Percentiles rank a stretch among this genome's conserved stretches.
Evolutionary conservation across 2,797 vertebrate species (phyloP).

Genomic region (Neosalanx taihuensis): DNA sequence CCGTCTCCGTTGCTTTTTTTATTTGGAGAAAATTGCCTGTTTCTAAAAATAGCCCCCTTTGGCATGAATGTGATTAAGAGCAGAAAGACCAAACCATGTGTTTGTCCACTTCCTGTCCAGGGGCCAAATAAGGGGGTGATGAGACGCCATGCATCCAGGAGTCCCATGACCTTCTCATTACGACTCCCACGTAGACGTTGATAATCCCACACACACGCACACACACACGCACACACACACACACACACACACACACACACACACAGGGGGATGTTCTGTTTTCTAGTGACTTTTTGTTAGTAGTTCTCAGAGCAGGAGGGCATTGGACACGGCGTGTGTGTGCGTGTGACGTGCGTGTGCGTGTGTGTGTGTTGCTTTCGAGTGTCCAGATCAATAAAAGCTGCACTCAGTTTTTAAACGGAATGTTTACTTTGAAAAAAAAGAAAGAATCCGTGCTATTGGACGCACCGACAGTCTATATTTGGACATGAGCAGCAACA

Average conservation of each 20-base stretch:
- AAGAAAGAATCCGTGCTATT: neutral
- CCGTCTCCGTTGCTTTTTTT: slow-evolving; percentile 34
- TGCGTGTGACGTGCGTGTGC: slow-evolving; percentile 3
- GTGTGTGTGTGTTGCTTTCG: slow-evolving; percentile 12
- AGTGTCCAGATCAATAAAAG: neutral
- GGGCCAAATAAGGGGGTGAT: slow-evolving; percentile 54
- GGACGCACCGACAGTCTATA: slow-evolving; percentile 38
- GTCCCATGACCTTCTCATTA: slow-evolving; percentile 11
- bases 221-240: neutral
- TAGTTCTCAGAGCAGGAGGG: slow-evolving; percentile 29
- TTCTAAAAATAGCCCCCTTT: slow-evolving; percentile 62
- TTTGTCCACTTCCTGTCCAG: slow-evolving; percentile 55
- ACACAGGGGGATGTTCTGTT: slow-evolving; percentile 31
- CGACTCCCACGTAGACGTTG: slow-evolving; percentile 28
- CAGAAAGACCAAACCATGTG: slow-evolving; percentile 44
- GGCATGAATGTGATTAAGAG: slow-evolving; percentile 53
- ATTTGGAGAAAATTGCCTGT: slow-evolving; percentile 55
- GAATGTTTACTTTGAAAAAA: neutral
- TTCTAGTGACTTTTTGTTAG: slow-evolving; percentile 28
- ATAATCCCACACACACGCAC: neutral
- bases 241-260: neutral
- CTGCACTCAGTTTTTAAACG: neutral
- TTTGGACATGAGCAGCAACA: slow-evolving; percentile 19
- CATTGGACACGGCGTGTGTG: slow-evolving; percentile 44
- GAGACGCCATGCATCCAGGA: slow-evolving; percentile 45